Conservation (phyloP, 2,113 vertebrate species). For the Ardeotis arabs region DNA sequence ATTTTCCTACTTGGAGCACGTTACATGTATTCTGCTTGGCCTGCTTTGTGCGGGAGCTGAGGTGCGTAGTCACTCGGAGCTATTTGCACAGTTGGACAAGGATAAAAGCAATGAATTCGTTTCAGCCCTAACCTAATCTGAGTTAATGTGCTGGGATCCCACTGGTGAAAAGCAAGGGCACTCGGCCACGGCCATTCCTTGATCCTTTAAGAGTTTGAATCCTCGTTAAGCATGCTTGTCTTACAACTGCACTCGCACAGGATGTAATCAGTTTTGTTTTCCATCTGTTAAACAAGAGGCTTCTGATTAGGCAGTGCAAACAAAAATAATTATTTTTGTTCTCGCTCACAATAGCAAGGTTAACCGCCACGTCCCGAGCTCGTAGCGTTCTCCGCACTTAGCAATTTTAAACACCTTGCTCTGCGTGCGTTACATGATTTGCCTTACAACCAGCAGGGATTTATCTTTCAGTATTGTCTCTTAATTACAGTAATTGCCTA, state of each 20-base stretch:
- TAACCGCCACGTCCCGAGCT: background rate
- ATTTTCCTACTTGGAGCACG: background rate
- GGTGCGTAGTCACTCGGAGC: background rate
- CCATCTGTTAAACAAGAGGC: slow-evolving; percentile 32
- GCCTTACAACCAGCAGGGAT: background rate
- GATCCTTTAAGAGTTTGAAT: slow-evolving; percentile 62
- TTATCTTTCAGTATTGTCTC: slow-evolving; percentile 16
- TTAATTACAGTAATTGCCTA: slow-evolving; percentile 56
- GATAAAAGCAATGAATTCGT: slow-evolving; percentile 14
- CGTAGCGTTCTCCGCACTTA: background rate
- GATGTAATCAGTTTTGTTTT: slow-evolving; percentile 29
- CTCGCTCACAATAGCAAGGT: background rate
- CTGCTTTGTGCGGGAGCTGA: background rate
- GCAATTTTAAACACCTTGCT: background rate
- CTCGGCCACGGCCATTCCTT: slow-evolving; percentile 19
- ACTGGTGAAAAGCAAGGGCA: slow-evolving; percentile 58
- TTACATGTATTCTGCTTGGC: background rate
- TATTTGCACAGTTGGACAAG: background rate
- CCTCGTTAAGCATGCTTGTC: slow-evolving; percentile 48
- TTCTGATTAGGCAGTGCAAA: background rate
- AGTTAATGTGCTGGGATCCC: slow-evolving; percentile 49
- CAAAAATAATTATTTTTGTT: background rate
- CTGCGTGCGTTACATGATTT: background rate
- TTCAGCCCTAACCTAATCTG: slow-evolving; percentile 32
- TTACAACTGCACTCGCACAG: background rate